These are phyloP conservation scores for Halictus ligatus DNA, from an alignment of 2,888 invertebrate genomes.

Conservation along the genomic window DNA sequence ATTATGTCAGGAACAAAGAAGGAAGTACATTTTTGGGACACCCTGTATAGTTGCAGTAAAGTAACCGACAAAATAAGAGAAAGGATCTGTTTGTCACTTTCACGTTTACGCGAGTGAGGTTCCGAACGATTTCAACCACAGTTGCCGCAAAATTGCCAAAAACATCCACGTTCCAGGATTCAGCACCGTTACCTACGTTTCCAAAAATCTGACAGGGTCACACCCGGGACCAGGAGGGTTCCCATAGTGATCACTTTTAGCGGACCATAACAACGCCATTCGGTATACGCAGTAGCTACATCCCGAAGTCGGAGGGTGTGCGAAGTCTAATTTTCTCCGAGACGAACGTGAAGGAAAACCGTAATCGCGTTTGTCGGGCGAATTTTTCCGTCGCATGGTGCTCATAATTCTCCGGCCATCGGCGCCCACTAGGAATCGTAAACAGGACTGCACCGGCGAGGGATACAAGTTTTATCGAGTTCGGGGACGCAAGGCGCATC, in stretches of 20 bases:
- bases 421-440: conserved; percentile 18
- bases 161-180: neutral
- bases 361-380: conserved; percentile 10
- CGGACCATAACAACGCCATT: neutral
- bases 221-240: neutral
- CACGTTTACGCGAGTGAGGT: too few relatives aligned
- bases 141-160: too few relatives aligned
- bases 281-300: neutral
- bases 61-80: too few relatives aligned
- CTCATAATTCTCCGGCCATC: conserved; percentile 25
- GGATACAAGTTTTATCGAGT: conserved; percentile 49
- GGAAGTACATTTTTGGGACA: too few relatives aligned
- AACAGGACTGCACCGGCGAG: neutral
- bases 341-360: conserved; percentile 11
- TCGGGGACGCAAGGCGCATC: conserved; percentile 19
- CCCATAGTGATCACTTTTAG: neutral
- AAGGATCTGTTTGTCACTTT: too few relatives aligned
- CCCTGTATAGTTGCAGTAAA: too few relatives aligned
- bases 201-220: neutral
- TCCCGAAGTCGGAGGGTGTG: neutral
- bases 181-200: neutral
- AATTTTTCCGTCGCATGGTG: neutral
- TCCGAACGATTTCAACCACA: too few relatives aligned
- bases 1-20: too few relatives aligned
- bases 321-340: neutral